These are phyloP conservation scores for Platalea minor DNA, from an alignment of 2,797 vertebrate genomes.

Conservation along the genomic window DNA sequence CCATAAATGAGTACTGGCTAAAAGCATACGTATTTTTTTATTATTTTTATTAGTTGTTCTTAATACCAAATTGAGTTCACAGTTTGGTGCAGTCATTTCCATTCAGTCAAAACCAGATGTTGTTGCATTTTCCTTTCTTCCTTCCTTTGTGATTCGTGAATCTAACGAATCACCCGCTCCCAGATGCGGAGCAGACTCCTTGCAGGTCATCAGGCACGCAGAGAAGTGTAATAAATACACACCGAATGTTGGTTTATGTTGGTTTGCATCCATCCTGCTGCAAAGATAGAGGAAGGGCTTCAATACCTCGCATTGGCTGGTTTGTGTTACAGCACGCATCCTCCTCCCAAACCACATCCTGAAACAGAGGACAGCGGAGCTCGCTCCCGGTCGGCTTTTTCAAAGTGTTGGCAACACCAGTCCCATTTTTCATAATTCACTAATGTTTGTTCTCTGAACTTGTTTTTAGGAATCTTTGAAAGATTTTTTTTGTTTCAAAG, in stretches of 20 bases:
- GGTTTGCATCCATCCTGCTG: constrained; percentile 12
- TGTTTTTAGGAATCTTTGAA: background rate
- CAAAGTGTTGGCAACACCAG: background rate
- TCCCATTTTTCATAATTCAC: background rate
- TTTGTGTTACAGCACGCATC: background rate
- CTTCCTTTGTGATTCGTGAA: background rate
- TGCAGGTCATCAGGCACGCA: background rate
- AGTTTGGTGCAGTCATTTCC: background rate
- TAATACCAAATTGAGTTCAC: background rate
- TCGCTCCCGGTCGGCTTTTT: background rate
- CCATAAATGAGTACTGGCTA: background rate
- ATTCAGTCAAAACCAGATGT: background rate
- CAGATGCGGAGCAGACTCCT: background rate
- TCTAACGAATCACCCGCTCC: background rate
- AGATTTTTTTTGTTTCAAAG: background rate
- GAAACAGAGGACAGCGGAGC: background rate
- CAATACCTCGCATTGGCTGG: background rate
- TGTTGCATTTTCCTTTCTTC: background rate
- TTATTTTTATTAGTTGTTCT: constrained; percentile 16
- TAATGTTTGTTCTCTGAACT: background rate
- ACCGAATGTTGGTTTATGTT: background rate
- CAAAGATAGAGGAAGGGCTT: background rate
- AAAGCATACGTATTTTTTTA: background rate
- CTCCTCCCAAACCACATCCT: constrained; percentile 32
- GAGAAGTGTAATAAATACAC: background rate